Base-by-base conservation (phyloP, 2,888 invertebrate species). In the Chloroclystis v-ata region DNA sequence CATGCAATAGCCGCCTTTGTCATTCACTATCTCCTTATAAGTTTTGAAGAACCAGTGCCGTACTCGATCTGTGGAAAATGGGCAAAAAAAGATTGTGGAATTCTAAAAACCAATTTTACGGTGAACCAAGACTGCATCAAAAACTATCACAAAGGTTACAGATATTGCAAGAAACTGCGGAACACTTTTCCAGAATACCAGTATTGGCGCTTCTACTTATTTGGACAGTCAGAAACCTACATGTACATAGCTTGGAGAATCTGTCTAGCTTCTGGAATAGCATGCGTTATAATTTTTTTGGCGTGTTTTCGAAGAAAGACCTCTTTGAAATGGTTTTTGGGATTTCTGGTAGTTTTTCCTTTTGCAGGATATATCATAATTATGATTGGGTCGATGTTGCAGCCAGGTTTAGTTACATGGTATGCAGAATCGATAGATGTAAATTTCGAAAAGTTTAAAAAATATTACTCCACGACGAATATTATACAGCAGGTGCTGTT, bases 11-110 rank as follows among this genome's bases (percentile, higher is more conserved):
- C 67, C n/a, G 57, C 78, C 0, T 82, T 82, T 33, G 41, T 68
- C 1, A 37, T 83, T 4, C 82, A 85, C 60, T 86, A 85, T 45
- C 68, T 84, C n/a, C 56, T 85, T 7, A 72, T 85, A 47, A 80
- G 74, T 43, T 83, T 85, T 20, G 82, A 86, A 57, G 67, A 67
- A 11, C 79, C 80, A 0, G 61, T 78, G 16, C 84, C 83, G 1
- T 86, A 70, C 54, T 73, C 72, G 45, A 45, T 55, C 0, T 86
- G 86, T 45, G 83, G 83, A 1, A 24, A 43, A 0, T 82, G 81
- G 82, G 50, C 75, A 4, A 62, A 59, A 0, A 41, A 30, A 1
- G 47, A 68, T 9, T 85, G 86, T 48, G 59, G 79, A 14, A 73
- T 75, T 28, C 49, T 81, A 0, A 25, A 37, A 1, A 39, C 29